Base-by-base conservation (phyloP, 1,140 invertebrate species). In the Eurosta solidaginis region DNA sequence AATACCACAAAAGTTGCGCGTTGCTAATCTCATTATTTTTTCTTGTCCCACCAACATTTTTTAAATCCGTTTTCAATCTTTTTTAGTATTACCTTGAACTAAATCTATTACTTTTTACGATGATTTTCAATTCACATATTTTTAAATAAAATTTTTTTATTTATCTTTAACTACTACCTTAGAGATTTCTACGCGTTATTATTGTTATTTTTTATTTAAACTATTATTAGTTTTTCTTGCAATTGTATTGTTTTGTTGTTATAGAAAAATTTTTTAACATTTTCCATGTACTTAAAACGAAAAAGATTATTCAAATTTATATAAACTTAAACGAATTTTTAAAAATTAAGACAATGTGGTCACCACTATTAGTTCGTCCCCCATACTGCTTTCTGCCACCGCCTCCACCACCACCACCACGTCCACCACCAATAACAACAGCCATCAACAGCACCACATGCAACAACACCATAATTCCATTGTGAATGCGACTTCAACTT, bases 361-460 rank as follows among this genome's bases (percentile, higher is more conserved):
- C 85, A 86, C 85, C 86, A 86, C 85, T 84, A 86, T 86, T 85
- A 86, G 85, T 86, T 86, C 85, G 83, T 86, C 85, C 81, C 83
- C 85, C 80, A 82, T 86, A 80, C 85, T 86, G 85, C 85, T 85
- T 74, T 82, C 85, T 81, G 80, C 80, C 68, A 81, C 54, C 63
- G 52, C 79, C 2, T 47, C 50, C 50, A 76, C 79, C 27, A 78
- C 50, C 80, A 68, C 76, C 79, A 40, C 6, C 40, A 33, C 10
- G 76, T 42, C 36, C 79, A 79, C 44, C 77, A 78, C 81, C 50
- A 59, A 79, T 76, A 77, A 75, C 45, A 68, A 44, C 79, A 49
- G 17, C 80, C 79, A 10, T 7, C 36, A 27, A 45, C 73, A 74
- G 12, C 49, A 27, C 47, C 42, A 36, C 20, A 80, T 79, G 9